A percentile compares a stretch with the other conserved stretches of the same genome.
Conservation (phyloP, 2,888 invertebrate genomes). For the Tetropium fuscum region DNA sequence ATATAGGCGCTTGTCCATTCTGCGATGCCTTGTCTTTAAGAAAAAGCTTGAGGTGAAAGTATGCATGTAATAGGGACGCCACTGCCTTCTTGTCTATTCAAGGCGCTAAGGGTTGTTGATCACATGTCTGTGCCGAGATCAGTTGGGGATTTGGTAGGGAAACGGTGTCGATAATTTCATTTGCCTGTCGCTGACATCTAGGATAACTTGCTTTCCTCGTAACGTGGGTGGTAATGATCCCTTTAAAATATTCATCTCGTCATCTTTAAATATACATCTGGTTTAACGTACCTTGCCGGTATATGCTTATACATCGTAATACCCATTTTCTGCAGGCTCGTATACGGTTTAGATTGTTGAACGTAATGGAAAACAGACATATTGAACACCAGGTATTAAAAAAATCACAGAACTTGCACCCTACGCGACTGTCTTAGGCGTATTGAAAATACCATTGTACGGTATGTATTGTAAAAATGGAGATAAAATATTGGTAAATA, state of each 20-base stretch:
- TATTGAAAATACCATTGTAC: no score
- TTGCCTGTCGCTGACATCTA: constrained; percentile 45
- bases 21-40: no score
- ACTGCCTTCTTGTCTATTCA: constrained; percentile 30
- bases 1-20: no score
- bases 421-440: no score
- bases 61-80: neutral
- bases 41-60: no score
- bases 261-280: constrained; percentile 22
- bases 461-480: neutral
- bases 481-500: neutral
- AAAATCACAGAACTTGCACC: no score
- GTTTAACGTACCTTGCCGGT: constrained; percentile 2
- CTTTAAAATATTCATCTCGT: constrained; percentile 23
- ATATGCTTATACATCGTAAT: constrained; percentile 4
- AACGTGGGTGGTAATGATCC: constrained; percentile 10
- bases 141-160: constrained; percentile 47
- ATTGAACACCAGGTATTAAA: no score
- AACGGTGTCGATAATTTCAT: constrained; percentile 54
- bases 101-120: constrained; percentile 37
- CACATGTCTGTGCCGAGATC: constrained; percentile 47
- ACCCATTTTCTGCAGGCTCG: constrained; percentile 5
- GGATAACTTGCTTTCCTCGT: constrained; percentile 19
- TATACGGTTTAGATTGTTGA: neutral
- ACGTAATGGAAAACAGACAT: no score